Conservation (phyloP, 2,113 vertebrate species). For the Chinchilla lanigera region DNA sequence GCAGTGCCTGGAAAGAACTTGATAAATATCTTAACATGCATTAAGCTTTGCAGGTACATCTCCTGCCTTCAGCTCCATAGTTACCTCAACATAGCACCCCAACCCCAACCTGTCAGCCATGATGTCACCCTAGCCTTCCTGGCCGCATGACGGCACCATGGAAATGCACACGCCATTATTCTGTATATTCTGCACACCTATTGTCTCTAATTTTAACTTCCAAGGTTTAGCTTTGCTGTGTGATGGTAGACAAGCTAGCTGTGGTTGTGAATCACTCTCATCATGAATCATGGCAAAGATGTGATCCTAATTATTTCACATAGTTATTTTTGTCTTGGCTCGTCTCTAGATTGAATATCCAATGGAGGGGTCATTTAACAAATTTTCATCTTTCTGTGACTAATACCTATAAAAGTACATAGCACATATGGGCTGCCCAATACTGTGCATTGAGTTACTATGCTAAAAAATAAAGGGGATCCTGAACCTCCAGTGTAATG, state of each 20-base stretch:
- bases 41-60: not conserved
- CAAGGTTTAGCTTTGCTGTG: not conserved
- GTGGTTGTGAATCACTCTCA: not conserved
- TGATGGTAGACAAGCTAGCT: not conserved
- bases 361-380: not conserved
- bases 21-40: not conserved
- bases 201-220: not conserved
- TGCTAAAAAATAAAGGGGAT: not conserved
- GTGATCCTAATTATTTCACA: not conserved
- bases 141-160: not conserved
- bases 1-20: not conserved
- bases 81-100: not conserved
- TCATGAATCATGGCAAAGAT: not conserved
- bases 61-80: not conserved
- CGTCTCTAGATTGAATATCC: not conserved
- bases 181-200: not conserved
- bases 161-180: not conserved
- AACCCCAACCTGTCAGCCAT: fast-evolving
- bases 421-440: not conserved
- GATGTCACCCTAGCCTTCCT: not conserved
- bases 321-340: not conserved
- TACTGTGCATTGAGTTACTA: slow-evolving; percentile 10
- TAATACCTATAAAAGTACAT: not conserved
- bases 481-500: not conserved
- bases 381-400: not conserved